Evolutionary conservation across 2,113 vertebrate species (phyloP).

Genomic region (Callipepla californica): DNA sequence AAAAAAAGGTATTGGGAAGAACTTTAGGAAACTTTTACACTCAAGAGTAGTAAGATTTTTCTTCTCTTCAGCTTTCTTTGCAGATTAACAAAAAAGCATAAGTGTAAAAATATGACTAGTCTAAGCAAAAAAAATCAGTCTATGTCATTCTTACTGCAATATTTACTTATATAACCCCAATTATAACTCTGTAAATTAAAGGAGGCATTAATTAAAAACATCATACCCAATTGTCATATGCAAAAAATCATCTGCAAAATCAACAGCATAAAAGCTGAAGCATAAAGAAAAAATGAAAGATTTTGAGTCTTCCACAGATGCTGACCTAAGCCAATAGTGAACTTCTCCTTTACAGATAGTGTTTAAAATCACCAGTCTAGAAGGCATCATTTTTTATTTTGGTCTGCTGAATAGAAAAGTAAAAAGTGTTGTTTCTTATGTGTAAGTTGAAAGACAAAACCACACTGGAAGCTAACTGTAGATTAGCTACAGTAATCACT

Average conservation of each 20-base stretch:
- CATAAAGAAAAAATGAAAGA: not conserved
- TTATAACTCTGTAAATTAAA: not conserved
- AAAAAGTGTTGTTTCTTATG: not conserved
- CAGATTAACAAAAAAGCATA: not conserved
- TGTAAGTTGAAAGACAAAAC: not conserved
- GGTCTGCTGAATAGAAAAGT: not conserved
- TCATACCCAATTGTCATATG: not conserved
- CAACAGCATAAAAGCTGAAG: not conserved
- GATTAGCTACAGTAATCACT: not conserved
- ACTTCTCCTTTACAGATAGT: not conserved
- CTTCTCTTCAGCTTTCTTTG: not conserved
- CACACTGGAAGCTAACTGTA: fast-evolving
- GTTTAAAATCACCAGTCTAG: not conserved
- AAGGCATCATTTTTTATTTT: not conserved
- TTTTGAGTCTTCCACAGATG: not conserved
- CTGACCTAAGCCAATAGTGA: not conserved
- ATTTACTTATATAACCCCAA: not conserved
- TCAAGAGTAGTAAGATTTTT: not conserved
- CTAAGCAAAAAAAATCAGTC: not conserved
- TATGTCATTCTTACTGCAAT: not conserved
- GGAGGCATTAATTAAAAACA: not conserved
- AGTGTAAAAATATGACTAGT: not conserved
- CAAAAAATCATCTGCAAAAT: not conserved
- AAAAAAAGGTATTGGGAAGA: not conserved
- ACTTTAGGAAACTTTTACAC: not conserved